phyloP scores from a whole-genome alignment of 2,113 vertebrate genomes.

The Nicator chloris region DNA sequence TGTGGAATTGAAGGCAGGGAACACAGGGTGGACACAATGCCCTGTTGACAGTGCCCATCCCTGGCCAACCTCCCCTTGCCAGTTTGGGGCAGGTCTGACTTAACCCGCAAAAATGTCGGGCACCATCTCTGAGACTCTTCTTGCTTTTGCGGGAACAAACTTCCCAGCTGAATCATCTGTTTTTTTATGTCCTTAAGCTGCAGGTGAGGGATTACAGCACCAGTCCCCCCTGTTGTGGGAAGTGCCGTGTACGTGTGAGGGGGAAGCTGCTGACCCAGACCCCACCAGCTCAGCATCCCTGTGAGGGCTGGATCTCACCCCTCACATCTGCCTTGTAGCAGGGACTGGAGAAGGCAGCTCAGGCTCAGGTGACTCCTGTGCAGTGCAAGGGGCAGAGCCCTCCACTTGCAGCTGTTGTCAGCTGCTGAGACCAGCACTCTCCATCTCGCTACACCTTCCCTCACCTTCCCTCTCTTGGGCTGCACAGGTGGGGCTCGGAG shows the following conservation, averaged over 20 bases:
- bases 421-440: background rate
- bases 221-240: background rate
- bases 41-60: rapidly evolving
- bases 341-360: background rate
- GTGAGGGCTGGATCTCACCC: background rate
- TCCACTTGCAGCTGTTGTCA: background rate
- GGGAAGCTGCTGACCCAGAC: background rate
- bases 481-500: background rate
- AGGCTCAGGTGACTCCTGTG: background rate
- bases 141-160: background rate
- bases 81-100: background rate
- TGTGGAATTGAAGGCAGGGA: background rate
- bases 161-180: background rate
- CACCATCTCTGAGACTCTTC: background rate
- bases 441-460: background rate
- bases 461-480: background rate
- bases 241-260: rapidly evolving
- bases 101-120: background rate
- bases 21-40: background rate
- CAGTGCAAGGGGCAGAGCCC: background rate
- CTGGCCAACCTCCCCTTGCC: background rate
- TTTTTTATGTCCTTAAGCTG: background rate
- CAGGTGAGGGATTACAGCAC: background rate
- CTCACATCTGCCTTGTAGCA: background rate
- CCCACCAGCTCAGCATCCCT: background rate